Evolutionary conservation across 2,797 vertebrate genomes (phyloP), one percentile per base, ranked within the genome.

Genomic region (Cossypha niveicapilla): DNA sequence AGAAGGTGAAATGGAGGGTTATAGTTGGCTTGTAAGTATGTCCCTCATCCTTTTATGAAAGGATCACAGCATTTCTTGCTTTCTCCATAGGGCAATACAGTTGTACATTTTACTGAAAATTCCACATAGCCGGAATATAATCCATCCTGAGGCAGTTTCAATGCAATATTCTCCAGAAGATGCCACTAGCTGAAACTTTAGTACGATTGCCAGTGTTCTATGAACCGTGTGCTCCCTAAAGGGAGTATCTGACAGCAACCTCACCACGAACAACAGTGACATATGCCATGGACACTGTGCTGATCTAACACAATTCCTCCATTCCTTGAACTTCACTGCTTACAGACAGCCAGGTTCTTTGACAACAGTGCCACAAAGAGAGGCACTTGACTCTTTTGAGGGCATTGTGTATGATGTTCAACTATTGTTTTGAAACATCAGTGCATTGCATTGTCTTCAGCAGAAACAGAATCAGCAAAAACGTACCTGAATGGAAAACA

Each of bases 401-500:
- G 30, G 34, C 23, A 50, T 28, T 13, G 22, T 4, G 3, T 14
- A 16, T 13, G 15, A 70, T 42, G 66, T 44, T 62, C 47, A 81
- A 74, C 24, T 54, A 7, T 6, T 47, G 32, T 25, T 88, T 37
- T 66, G 53, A 90, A 91, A 62, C 18, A 37, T 39, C 60, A 58
- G 11, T 19, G 41, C 54, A 72, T 0, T 44, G 13, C 39, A 35
- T 5, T 27, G 44, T 57, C 37, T 75, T 61, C 84, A 78, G 48
- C 22, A 61, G 53, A 75, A 78, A 61, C 3, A 44, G 44, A 62
- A 73, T 9, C n/a, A 63, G 30, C 35, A 83, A 51, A 83, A 66
- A 17, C 0, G 0, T 17, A 16, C 34, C 74, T 58, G 39, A 84
- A 68, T 1, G 14, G 54, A n/a, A 84, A 74, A 42, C 1, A 53